Evolutionary conservation across 2,113 vertebrate species (phyloP), one percentile per base, ranked within the genome.

Genomic region (Ivindomyrus marchei): DNA sequence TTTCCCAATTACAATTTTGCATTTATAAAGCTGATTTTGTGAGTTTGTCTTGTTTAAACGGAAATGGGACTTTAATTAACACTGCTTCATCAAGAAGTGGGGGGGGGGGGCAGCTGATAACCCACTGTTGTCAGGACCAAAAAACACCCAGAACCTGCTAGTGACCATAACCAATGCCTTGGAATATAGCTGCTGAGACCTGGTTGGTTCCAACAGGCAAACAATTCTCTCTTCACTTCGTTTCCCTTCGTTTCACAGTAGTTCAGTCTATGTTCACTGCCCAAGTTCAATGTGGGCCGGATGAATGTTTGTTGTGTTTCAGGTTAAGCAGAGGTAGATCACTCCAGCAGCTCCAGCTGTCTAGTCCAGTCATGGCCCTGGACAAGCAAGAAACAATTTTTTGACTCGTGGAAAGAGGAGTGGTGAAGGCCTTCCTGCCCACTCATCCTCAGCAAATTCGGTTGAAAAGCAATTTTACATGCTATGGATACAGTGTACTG

Each of bases 1-100:
- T 27, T 87, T 87, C 80, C 88, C 58, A 89, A 90, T 90, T 90
- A 90, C 45, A 58, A 27, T 52, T 89, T 27, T 53, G 88, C 42
- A 89, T 89, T 89, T 87, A 87, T 70, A 6, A 6, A 89, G 89
- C 31, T 56, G 62, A 52, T 91, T 91, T 87, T 86, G 31, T 85
- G 21, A 89, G 84, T 77, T 89, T 87, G 45, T 56, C 53, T 83
- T 50, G 46, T 80, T 15, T 70, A 13, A 53, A 91, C 21, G 17
- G 9, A 70, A 89, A 50, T 36, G 15, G 58, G 42, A 86, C 58
- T 56, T 84, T 83, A 87, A 91, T 91, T 89, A 91, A 88, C 87
- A 62, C 9, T 3, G 42, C 19, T 52, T 88, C 52, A 6, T 17
- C 77, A 27, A 50, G 15, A 45, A 77, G 31, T 46, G 36, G 36